Percentiles rank a stretch among this genome's conserved stretches.
Conservation (phyloP, 2,797 vertebrate genomes). For the Periparus ater region DNA sequence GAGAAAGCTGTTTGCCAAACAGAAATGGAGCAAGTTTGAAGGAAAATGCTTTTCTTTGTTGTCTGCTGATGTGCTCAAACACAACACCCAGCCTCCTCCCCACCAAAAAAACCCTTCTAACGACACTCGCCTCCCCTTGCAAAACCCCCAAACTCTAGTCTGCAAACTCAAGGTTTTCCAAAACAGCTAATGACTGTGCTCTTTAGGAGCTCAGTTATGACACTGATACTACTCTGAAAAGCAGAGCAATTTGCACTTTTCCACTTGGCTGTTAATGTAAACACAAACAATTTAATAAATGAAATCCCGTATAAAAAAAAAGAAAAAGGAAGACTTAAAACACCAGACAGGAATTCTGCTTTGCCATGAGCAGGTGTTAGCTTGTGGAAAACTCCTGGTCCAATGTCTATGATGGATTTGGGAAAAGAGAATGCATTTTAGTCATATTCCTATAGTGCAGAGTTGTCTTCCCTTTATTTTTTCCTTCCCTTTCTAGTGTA, state of each 20-base stretch:
- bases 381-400: background rate
- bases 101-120: background rate
- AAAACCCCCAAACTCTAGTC: background rate
- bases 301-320: background rate
- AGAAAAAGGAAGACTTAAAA: background rate
- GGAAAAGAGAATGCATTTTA: background rate
- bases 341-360: background rate
- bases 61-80: background rate
- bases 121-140: accelerated
- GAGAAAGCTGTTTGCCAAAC: background rate
- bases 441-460: background rate
- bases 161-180: background rate
- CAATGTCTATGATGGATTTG: background rate
- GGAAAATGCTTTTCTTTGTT: background rate
- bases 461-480: background rate
- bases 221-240: background rate
- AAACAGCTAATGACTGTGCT: background rate
- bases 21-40: background rate
- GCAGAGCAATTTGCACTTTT: background rate
- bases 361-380: background rate
- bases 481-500: background rate
- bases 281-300: background rate
- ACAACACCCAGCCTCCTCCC: accelerated
- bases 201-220: background rate
- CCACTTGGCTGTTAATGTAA: background rate